Conservation (phyloP, 2,113 vertebrate species). For the Syrmaticus mikado region DNA sequence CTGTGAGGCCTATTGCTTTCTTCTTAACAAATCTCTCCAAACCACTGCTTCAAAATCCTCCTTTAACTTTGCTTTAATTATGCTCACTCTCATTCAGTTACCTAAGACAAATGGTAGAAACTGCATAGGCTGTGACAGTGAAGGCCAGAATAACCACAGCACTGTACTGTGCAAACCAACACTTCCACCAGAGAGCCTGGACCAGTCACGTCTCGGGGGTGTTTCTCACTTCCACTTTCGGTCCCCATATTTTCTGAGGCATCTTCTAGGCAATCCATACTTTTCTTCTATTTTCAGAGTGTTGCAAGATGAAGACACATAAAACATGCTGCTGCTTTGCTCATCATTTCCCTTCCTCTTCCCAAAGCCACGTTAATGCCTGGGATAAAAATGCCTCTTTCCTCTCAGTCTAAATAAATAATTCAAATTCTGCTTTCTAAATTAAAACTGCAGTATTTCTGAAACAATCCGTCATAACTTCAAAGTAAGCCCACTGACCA, state of each 20-base stretch:
- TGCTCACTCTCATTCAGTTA: background rate
- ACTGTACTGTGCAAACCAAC: background rate
- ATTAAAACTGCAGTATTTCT: background rate
- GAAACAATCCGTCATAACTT: background rate
- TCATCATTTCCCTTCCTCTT: background rate
- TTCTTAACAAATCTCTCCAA: background rate
- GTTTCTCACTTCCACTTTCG: background rate
- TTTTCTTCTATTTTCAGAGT: background rate
- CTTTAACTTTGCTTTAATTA: background rate
- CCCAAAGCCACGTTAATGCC: background rate
- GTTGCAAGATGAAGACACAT: background rate
- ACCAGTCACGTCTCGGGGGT: fast-evolving
- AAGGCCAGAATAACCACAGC: background rate
- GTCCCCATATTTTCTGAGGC: background rate
- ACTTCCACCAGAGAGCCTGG: background rate
- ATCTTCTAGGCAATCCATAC: background rate
- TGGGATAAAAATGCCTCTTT: background rate
- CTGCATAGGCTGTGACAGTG: background rate
- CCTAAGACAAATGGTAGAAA: background rate
- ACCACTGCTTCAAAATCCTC: background rate
- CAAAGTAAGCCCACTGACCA: background rate
- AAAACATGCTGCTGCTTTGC: background rate
- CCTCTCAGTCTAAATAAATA: background rate
- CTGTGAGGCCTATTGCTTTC: background rate
- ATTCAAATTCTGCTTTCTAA: background rate